Evolutionary conservation across 2,113 vertebrate species (phyloP), one percentile per base, ranked within the genome.

Genomic region (Nothocercus nigrocapillus): DNA sequence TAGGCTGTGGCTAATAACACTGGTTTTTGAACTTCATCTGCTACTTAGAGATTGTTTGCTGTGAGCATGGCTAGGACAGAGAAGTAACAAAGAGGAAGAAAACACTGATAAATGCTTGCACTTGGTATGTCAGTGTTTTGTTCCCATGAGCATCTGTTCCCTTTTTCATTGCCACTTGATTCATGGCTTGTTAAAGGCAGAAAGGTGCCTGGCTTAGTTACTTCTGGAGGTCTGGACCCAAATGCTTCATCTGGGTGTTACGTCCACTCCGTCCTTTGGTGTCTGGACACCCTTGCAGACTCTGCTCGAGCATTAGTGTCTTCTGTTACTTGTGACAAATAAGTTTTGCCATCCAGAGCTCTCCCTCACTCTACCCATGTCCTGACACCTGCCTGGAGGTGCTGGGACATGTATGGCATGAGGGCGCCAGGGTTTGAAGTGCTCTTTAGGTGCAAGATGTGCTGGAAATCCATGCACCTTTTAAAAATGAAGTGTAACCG

Each of bases 1-100:
- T 0, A 85, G 63, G 40, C 63, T 83, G 64, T 93, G 85, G 90
- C 32, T 88, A 62, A 83, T 70, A 70, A 90, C 88, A 93, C 90
- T 1, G 0, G 72, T 83, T 93, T 81, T 24, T 96, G 85, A 88
- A 75, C 90, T 89, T 63, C 40, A 30, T 82, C 85, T 83, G 72
- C 90, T 95, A 61, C 80, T 69, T 78, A 27, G 68, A 84, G 69
- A 81, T 74, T 66, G 51, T 82, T 87, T 69, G 25, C 76, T 88
- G 74, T 38, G 83, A 78, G 68, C 27, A 7, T 0, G 42, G 62
- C 86, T 85, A 58, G 89, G 77, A 49, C 42, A 62, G 61, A 88
- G 85, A 63, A 67, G 5, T 68, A 83, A 28, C 45, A 59, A 30
- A 38, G 34, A 75, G 85, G 90, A 95, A 79, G 82, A 94, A 81